Evolutionary conservation across 2,888 invertebrate species (phyloP), one percentile per base, ranked within the genome.

Genomic region (Camponotus fellah): DNA sequence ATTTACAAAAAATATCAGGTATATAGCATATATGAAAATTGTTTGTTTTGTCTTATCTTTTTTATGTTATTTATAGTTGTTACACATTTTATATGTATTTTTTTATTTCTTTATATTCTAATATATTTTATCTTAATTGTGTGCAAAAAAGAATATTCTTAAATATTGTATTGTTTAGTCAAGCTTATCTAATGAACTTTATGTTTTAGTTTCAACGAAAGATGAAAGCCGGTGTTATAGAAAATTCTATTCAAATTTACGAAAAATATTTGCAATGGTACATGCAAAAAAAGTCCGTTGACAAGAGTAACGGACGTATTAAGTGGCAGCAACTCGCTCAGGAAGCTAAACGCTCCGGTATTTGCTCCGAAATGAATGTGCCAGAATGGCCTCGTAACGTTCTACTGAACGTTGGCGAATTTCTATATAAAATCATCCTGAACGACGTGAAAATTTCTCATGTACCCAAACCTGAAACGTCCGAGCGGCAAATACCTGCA

Each of bases 401-500:
- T 68, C 94, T 97, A 12, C 94, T 95, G 72, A 96, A 96, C 64
- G 95, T 99, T 69, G 99, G 99, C 58, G 97, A 97, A 91, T 98
- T 98, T 94, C 95, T 99, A 0, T 98, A 98, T 93, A 97, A 97
- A 89, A 97, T 99, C 65, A 97, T 99, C 17, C 96, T 98, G 93
- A 96, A 97, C 79, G 98, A 98, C 93, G 95, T 98, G 9, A 98
- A 98, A 95, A 96, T 99, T 72, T 96, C 97, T 2, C 97, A 97
- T 0, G 26, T 65, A 0, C 21, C 75, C 2, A 87, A 85, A 49
- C 60, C 34, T 3, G 76, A 65, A 6, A 76, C 79, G 2, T 34
- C 81, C 12, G 86, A 82, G 40, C 74, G 46, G n/a, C 95, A 82
- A 26, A 88, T 97, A 76, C 98, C 98, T 0, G 98, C 97, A 0